Evolutionary conservation across 2,888 invertebrate genomes (phyloP), one percentile per base, ranked within the genome.

Genomic region (Rhimphoctona megacephalus): DNA sequence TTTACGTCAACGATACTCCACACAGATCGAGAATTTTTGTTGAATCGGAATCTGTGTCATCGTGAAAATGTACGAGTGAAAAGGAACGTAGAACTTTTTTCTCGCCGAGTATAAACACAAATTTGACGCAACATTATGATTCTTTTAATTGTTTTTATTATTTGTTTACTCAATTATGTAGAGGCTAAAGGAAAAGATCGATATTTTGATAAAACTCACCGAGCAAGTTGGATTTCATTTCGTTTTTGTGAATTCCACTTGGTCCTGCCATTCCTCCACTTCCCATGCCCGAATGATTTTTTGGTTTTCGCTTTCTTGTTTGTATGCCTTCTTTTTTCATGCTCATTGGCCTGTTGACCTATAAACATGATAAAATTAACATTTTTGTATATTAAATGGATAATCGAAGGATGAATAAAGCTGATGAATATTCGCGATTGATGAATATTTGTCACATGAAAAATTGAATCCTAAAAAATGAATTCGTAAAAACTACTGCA

Each of bases 261-360:
- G 93, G 90, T 39, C 93, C 92, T 6, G 92, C 90, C 49, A 90
- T 79, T 52, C 90, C 90, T 86, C 83, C 91, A 46, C 91, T 90
- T 30, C 91, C 87, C 66, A 94, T 91, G 7, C 87, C 91, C 8
- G 93, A 88, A 46, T 94, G 94, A 90, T 94, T 96, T 95, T 98
- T 98, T 67, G 98, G 98, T 93, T 99, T 99, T 87, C 99, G 96
- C 94, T 99, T 99, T 88, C 99, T 96, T 78, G 99, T 99, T 95
- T 99, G 99, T 93, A 99, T 99, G 70, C 99, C 99, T 90, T 99
- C 99, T 95, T 99, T 99, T 95, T 99, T 99, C 99, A 99, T 99
- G 91, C 98, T 98, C 90, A 98, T 95, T 79, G 99, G 99, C 89
- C 99, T 97, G 94, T 98, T 97, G 86, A 98, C 97, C 98, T 98